These are phyloP conservation scores for Ibycter americanus DNA, from an alignment of 2,797 vertebrate genomes.

Conservation along the genomic window DNA sequence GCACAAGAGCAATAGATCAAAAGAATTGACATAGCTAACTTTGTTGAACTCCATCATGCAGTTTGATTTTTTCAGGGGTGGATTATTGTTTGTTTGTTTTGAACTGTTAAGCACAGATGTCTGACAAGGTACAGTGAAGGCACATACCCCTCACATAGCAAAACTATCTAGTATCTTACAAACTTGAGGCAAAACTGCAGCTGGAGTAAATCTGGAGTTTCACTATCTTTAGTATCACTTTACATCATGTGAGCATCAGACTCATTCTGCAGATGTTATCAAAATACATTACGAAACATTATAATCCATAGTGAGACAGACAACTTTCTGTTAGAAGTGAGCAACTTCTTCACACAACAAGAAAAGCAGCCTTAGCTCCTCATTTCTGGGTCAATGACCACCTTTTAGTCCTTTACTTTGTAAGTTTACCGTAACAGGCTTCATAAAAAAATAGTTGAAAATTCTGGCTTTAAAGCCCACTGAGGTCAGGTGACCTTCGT, in stretches of 20 bases:
- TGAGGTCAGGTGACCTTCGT: not conserved
- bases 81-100: not conserved
- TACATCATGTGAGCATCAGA: not conserved
- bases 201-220: not conserved
- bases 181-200: not conserved
- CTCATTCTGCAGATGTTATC: not conserved
- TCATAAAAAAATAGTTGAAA: not conserved
- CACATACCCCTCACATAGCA: not conserved
- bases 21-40: not conserved
- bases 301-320: not conserved
- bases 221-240: not conserved
- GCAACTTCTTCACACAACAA: not conserved
- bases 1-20: not conserved
- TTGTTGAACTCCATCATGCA: not conserved
- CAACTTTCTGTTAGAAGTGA: not conserved
- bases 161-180: not conserved
- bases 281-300: not conserved
- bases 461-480: not conserved
- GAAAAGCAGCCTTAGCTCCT: not conserved
- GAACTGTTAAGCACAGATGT: not conserved
- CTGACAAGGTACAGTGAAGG: not conserved
- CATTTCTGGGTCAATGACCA: not conserved
- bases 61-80: not conserved
- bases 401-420: not conserved
- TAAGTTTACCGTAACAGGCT: not conserved